Percentiles rank a stretch among this genome's conserved stretches.
Conservation (phyloP, 2,888 invertebrate genomes). For the Protonemura montana region DNA sequence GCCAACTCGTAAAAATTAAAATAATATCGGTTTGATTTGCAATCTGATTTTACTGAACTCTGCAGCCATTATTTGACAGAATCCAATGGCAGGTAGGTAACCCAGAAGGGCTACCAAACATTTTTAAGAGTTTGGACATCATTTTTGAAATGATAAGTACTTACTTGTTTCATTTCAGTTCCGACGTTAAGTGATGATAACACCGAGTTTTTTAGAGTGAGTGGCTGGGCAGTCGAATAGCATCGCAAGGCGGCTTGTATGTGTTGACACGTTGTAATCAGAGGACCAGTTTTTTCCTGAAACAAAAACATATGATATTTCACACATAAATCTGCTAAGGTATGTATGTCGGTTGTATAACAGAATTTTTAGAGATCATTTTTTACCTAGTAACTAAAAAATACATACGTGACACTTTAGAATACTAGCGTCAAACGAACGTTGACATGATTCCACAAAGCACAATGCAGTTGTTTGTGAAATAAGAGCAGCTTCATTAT, state of each 20-base stretch:
- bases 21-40: no score
- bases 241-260: conserved; percentile 71
- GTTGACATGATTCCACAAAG: conserved; percentile 67
- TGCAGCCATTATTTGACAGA: no score
- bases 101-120: no score
- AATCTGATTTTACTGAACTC: no score
- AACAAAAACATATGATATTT: conserved; percentile 34
- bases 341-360: no score
- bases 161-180: conserved; percentile 64
- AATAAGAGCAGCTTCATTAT: conserved; percentile 57
- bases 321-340: no score
- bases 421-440: conserved; percentile 64
- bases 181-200: conserved; percentile 67
- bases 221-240: conserved; percentile 66
- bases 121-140: no score
- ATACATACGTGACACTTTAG: conserved; percentile 63
- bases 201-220: conserved; percentile 68
- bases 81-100: no score
- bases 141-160: no score
- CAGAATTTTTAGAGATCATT: no score
- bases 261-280: conserved; percentile 64
- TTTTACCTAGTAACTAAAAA: no score
- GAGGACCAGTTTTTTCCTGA: conserved; percentile 54
- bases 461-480: conserved; percentile 62
- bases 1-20: no score